These are phyloP conservation scores for Brachynemurus nebulosus DNA, from an alignment of 2,888 invertebrate species.

Conservation along the genomic window DNA sequence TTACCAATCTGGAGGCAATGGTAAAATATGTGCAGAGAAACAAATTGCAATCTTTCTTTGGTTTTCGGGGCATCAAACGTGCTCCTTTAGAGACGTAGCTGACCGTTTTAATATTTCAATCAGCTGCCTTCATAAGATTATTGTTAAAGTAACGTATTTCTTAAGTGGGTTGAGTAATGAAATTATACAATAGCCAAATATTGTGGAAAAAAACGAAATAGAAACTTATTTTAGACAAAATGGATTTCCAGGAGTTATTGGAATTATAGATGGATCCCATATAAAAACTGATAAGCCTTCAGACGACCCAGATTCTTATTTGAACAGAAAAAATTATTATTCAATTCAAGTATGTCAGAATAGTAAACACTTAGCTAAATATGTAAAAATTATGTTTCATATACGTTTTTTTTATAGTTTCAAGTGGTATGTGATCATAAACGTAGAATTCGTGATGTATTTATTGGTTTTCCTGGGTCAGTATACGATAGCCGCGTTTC, in stretches of 20 bases:
- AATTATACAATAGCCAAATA: not conserved
- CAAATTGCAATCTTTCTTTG: conserved; percentile 1
- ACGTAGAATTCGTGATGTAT: conserved; percentile 9
- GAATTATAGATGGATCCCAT: not conserved
- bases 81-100: conserved; percentile 5
- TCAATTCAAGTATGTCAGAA: not conserved
- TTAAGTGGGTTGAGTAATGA: not conserved
- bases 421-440: conserved; percentile 11
- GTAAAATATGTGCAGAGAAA: not conserved
- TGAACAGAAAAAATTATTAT: not conserved
- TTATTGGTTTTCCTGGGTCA: conserved; percentile 11
- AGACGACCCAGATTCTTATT: not conserved
- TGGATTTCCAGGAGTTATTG: not conserved
- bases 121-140: conserved; percentile 3
- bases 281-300: not conserved
- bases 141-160: conserved; percentile 2
- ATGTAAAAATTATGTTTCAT: not conserved
- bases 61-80: conserved; percentile 5
- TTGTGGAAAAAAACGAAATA: not conserved
- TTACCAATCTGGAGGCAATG: not conserved
- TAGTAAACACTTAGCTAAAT: not conserved
- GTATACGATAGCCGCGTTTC: conserved; percentile 9
- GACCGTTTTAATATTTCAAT: conserved; percentile 4
- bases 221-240: not conserved
- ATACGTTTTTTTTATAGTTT: conserved; percentile 2